Conservation (phyloP, 2,797 vertebrate species). For the Otolemur crassicaudatus region DNA sequence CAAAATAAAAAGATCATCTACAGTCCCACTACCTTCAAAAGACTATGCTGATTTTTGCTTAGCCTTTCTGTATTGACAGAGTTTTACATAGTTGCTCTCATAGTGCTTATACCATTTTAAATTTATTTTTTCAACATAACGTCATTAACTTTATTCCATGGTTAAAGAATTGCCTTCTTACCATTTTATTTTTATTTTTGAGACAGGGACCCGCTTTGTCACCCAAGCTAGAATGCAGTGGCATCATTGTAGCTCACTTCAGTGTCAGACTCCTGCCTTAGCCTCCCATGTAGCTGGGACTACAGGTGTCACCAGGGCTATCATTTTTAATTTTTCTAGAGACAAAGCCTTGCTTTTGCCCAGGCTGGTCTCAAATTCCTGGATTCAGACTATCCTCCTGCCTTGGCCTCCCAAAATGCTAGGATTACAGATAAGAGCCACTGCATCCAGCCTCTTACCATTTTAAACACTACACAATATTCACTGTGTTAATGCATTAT, state of each 20-base stretch:
- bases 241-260: not conserved
- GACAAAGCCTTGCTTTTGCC: not conserved
- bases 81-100: conserved; percentile 18
- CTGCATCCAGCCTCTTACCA: not conserved
- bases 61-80: not conserved
- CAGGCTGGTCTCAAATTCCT: not conserved
- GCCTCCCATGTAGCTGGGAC: not conserved
- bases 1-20: not conserved
- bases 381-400: not conserved
- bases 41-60: not conserved
- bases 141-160: not conserved
- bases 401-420: not conserved
- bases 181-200: not conserved
- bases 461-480: conserved; percentile 16
- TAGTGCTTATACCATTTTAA: not conserved
- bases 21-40: not conserved
- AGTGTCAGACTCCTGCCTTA: not conserved
- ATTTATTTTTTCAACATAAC: conserved; percentile 34
- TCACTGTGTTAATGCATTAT: not conserved
- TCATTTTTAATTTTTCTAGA: not conserved
- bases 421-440: not conserved
- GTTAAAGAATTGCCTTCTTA: not conserved
- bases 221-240: not conserved
- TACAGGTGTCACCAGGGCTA: not conserved
- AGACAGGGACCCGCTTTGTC: not conserved